Conservation (phyloP, 2,113 vertebrate species). For the Amblyornis subalaris region DNA sequence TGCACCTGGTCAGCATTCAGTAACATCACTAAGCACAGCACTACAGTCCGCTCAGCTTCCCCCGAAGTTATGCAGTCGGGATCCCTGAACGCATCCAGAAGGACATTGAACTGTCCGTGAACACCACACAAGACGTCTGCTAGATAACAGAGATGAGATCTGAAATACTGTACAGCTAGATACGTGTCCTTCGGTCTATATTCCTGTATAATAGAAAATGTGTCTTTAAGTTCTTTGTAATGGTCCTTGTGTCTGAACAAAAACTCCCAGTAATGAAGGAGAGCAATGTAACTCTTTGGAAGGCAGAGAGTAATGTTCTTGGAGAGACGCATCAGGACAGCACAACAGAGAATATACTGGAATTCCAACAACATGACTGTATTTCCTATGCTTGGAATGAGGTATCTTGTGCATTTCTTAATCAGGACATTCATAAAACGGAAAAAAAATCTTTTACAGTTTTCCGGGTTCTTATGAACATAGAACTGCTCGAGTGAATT, state of each 20-base stretch:
- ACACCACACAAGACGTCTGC: constrained; percentile 69
- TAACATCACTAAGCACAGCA: constrained; percentile 77
- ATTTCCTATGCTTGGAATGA: constrained; percentile 74
- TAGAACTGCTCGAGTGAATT: constrained; percentile 72
- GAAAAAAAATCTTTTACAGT: constrained; percentile 72
- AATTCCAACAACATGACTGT: constrained; percentile 74
- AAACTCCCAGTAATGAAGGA: constrained; percentile 77
- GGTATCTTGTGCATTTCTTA: constrained; percentile 59
- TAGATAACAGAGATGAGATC: constrained; percentile 69
- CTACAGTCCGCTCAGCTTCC: constrained; percentile 74
- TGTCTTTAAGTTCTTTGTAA: constrained; percentile 40
- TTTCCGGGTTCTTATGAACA: constrained; percentile 59
- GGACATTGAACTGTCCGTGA: constrained; percentile 65
- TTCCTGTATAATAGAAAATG: constrained; percentile 72
- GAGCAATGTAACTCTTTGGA: constrained; percentile 77
- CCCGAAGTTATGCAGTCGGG: constrained; percentile 61
- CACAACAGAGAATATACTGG: constrained; percentile 73
- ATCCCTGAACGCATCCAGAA: constrained; percentile 72
- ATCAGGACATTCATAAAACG: constrained; percentile 79
- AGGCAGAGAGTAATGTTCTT: constrained; percentile 66
- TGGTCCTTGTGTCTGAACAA: constrained; percentile 61
- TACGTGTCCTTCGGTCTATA: constrained; percentile 69
- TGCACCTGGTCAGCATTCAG: constrained; percentile 68
- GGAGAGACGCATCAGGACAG: constrained; percentile 67
- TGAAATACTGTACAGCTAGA: constrained; percentile 57